Base-by-base conservation (phyloP, 2,797 vertebrate species). In the Phaenicophaeus curvirostris region DNA sequence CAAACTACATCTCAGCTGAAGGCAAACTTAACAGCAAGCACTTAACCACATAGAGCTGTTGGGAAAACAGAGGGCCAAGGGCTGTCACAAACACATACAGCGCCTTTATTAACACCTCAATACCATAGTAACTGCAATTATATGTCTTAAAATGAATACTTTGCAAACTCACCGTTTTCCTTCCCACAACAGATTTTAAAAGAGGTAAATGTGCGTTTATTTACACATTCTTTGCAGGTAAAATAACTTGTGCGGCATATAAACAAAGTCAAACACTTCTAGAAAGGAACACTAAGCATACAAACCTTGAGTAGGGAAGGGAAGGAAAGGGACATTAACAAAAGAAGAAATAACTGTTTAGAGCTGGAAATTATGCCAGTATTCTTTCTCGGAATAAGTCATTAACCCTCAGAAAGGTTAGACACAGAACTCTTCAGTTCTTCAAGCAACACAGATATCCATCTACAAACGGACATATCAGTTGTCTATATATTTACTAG, bases 401-500 rank as follows among this genome's bases (percentile, higher is more conserved):
- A 94, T 74, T 87, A 92, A 94, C 95, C 93, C 96, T 96, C 94
- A 96, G 90, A 88, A 95, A 96, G 94, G 96, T 97, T 96, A 96
- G 93, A 95, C 63, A 97, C 48, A 97, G 90, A 97, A 87, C 88
- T 96, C 96, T 96, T 94, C 88, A 96, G 90, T 94, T 97, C 96
- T 97, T 97, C 97, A 98, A 97, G 97, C 96, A 98, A 97, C 96
- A 97, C 63, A 98, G 94, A 97, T 94, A 97, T 95, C 97, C 98
- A 98, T 97, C 96, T 97, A 98, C 95, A 97, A 91, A 97, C 75
- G 97, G 97, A 97, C 42, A 96, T 97, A 96, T 95, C 96, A 97
- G 94, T 96, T 96, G 94, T 96, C 97, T 97, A 96, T 73, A 50
- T 93, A 96, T 96, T 97, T 96, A 98, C 97, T 97, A 98, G 97